Conservation (phyloP, 2,888 invertebrate species). For the Orchesellides sinensis region DNA sequence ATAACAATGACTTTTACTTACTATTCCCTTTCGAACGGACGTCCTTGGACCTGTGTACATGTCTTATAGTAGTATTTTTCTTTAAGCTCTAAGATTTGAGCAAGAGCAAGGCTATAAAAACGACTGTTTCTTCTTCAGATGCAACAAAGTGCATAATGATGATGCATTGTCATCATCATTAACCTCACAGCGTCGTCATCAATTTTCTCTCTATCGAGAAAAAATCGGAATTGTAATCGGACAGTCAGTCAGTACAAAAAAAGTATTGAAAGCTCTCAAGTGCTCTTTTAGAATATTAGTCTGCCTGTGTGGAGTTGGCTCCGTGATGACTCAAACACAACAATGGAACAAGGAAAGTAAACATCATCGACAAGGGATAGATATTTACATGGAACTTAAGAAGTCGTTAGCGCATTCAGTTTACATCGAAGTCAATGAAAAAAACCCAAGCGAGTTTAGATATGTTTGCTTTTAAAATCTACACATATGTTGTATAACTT, state of each 20-base stretch:
- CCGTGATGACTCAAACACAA: constrained; percentile 39
- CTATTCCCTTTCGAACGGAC: constrained; percentile 34
- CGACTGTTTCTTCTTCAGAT: too few relatives aligned
- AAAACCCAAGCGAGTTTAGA: too few relatives aligned
- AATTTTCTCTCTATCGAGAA: constrained; percentile 59
- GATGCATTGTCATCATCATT: constrained; percentile 65
- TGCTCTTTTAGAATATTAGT: neutral
- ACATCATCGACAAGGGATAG: too few relatives aligned
- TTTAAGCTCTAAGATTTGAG: neutral
- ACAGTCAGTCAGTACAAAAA: constrained; percentile 46
- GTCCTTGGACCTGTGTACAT: constrained; percentile 42
- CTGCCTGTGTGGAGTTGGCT: constrained; percentile 7
- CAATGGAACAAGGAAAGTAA: constrained; percentile 54
- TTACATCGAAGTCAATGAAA: too few relatives aligned
- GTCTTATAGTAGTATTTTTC: neutral
- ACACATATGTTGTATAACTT: too few relatives aligned
- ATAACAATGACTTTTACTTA: constrained; percentile 55
- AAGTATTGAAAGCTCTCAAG: constrained; percentile 29
- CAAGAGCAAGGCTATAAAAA: neutral
- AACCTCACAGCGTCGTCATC: constrained; percentile 54
- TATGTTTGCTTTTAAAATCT: too few relatives aligned
- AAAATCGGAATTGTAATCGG: constrained; percentile 45
- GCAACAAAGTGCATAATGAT: constrained; percentile 38
- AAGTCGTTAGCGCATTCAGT: too few relatives aligned
- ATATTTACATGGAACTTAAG: too few relatives aligned